A percentile compares a stretch with the other conserved stretches of the same genome.
phyloP scores from a whole-genome alignment of 2,797 vertebrate species.

The Acanthurus tractus region DNA sequence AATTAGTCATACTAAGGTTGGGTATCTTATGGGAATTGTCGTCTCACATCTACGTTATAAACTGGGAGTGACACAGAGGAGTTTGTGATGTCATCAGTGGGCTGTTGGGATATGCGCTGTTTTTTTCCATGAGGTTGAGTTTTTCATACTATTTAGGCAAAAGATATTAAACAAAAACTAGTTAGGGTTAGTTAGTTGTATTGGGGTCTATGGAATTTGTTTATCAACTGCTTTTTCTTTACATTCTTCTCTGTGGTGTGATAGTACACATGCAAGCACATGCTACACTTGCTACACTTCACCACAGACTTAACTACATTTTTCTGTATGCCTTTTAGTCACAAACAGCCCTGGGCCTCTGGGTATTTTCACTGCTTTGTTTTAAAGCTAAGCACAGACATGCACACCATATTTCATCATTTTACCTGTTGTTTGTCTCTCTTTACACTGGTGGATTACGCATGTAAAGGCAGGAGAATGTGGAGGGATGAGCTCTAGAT shows the following conservation, averaged over 20 bases:
- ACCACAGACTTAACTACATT: not conserved
- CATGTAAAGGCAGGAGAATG: slow-evolving; percentile 15
- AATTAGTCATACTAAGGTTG: slow-evolving; percentile 66
- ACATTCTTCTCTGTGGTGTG: slow-evolving; percentile 7
- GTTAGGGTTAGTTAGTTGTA: not conserved
- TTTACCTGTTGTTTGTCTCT: not conserved
- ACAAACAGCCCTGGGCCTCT: slow-evolving; percentile 13
- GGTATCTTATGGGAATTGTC: slow-evolving; percentile 64
- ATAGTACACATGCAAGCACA: slow-evolving; percentile 32
- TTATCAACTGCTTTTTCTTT: slow-evolving; percentile 9
- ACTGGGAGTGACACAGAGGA: slow-evolving; percentile 61
- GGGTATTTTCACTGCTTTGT: slow-evolving; percentile 2
- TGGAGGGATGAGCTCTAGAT: slow-evolving; percentile 29
- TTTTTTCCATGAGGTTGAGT: slow-evolving; percentile 38
- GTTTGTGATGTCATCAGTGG: slow-evolving; percentile 62
- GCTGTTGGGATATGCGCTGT: slow-evolving; percentile 53
- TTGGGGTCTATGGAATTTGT: slow-evolving; percentile 19
- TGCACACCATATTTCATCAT: slow-evolving; percentile 1
- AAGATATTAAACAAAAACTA: not conserved
- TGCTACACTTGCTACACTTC: slow-evolving; percentile 7
- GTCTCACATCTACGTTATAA: slow-evolving; percentile 64
- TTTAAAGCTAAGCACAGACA: slow-evolving; percentile 16
- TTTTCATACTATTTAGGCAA: slow-evolving; percentile 26
- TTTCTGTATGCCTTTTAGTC: slow-evolving; percentile 10
- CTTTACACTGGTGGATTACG: not conserved